Base-by-base conservation (phyloP, 2,113 vertebrate genomes). In the Polypterus senegalus region DNA sequence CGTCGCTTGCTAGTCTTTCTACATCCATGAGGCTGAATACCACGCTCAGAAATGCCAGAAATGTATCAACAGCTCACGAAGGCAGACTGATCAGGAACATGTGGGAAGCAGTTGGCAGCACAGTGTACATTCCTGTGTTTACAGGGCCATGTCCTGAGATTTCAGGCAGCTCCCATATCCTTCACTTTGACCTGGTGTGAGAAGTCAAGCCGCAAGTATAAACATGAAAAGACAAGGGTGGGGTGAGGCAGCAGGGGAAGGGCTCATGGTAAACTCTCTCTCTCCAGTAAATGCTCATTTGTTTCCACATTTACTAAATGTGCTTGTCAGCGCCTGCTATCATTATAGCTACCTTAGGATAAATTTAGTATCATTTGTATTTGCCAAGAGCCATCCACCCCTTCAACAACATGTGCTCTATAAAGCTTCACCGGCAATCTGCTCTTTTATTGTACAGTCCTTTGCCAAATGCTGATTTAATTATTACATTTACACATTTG, bases 161-260 rank as follows among this genome's bases (percentile, higher is more conserved):
- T 79, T 78, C 71, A 69, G 69, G 64, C 70, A 69, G 68, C 10
- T 72, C 71, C 70, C 70, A 58, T 76, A 76, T 79, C 70, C 63
- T 58, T 0, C 60, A 57, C 67, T 71, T 54, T 73, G 73, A 78
- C 71, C 74, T 80, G 70, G 73, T 78, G 66, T 65, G 58, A 64
- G 71, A 65, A 81, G 69, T 76, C 66, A 81, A 70, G 61, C 63
- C 64, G 61, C 68, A 69, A 27, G 1, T 51, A 60, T 73, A 70
- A 81, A 80, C 69, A 77, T 3, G 5, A 62, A 27, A 73, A 43
- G 10, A 9, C 68, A 69, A 78, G 59, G 56, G 56, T 59, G 54
- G 67, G 52, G 59, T 27, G 27, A 27, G 27, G 27, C 27, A 27
- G 27, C 27, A 27, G 27, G 27, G 27, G 27, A 27, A 27, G 27